These are phyloP conservation scores for Callitettix versicolor DNA, from an alignment of 1,140 invertebrate species.

Conservation along the genomic window DNA sequence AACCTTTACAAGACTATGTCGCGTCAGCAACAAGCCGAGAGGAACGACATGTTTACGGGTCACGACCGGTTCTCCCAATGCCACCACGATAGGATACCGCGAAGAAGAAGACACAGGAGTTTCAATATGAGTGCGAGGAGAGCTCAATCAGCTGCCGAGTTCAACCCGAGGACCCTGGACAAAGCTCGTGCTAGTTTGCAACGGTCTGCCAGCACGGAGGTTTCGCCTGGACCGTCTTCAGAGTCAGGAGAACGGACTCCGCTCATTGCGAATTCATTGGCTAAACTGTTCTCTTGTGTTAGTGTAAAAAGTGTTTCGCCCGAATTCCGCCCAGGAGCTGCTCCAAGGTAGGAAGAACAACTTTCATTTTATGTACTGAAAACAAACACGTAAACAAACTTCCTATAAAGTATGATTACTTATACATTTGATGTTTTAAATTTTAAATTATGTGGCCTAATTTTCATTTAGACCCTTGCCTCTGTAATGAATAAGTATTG, in stretches of 20 bases:
- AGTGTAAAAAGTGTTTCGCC: slow-evolving; percentile 36
- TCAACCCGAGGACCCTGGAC: slow-evolving; percentile 50
- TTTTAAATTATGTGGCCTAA: no score
- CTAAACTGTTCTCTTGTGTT: slow-evolving; percentile 43
- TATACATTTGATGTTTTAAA: no score
- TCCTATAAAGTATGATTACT: no score
- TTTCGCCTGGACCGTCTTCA: slow-evolving; percentile 20
- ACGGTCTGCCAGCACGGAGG: slow-evolving; percentile 35
- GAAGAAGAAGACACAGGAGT: slow-evolving; percentile 27
- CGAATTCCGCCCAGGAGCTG: slow-evolving; percentile 33
- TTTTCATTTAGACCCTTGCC: no score
- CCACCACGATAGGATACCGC: slow-evolving; percentile 34
- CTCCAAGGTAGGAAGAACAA: background rate
- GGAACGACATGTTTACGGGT: slow-evolving; percentile 20
- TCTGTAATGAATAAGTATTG: no score
- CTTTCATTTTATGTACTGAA: no score
- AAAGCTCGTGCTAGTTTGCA: slow-evolving; percentile 37
- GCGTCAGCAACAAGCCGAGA: slow-evolving; percentile 8
- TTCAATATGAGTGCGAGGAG: slow-evolving; percentile 43
- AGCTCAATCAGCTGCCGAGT: slow-evolving; percentile 61
- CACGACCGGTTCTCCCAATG: slow-evolving; percentile 24
- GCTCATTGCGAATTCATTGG: slow-evolving; percentile 48
- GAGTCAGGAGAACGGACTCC: slow-evolving; percentile 37
- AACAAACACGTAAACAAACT: no score
- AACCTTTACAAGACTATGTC: slow-evolving; percentile 55